phyloP scores from a whole-genome alignment of 1,140 invertebrate species.

The Euglossa dilemma region DNA sequence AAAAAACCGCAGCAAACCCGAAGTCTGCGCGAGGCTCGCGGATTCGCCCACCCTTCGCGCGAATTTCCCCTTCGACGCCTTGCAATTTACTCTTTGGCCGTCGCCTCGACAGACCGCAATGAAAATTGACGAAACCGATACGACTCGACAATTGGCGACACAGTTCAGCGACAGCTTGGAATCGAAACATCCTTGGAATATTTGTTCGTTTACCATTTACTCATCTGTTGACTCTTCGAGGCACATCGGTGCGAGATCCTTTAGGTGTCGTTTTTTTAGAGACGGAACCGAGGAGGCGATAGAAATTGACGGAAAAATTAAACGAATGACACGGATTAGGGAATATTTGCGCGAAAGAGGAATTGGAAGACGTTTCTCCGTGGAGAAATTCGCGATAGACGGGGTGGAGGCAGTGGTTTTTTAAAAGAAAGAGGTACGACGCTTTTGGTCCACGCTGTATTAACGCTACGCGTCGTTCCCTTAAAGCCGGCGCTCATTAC shows the following conservation, averaged over 20 bases:
- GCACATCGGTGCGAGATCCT: no score
- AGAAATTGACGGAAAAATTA: no score
- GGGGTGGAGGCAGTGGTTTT: neutral
- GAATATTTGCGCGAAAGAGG: no score
- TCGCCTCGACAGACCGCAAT: neutral
- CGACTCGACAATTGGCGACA: neutral
- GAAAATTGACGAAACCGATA: neutral
- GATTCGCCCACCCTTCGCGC: neutral
- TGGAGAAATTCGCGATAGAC: neutral
- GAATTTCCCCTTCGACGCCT: conserved; percentile 11
- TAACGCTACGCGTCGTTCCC: conserved; percentile 29
- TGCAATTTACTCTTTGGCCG: neutral
- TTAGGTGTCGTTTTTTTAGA: no score
- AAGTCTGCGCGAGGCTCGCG: conserved; percentile 6
- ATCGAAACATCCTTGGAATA: no score
- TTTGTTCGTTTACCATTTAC: no score
- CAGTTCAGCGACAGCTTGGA: no score
- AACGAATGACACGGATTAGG: no score
- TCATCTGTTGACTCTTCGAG: no score
- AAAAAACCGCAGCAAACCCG: conserved; percentile 60
- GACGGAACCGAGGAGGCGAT: no score
- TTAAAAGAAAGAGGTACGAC: neutral
- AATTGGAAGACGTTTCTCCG: no score
- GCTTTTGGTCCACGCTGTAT: neutral
- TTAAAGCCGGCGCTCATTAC: conserved; percentile 46